Evolutionary conservation across 2,797 vertebrate genomes (phyloP), one percentile per base, ranked within the genome.

Genomic region (Parotocinclus haroldoi): DNA sequence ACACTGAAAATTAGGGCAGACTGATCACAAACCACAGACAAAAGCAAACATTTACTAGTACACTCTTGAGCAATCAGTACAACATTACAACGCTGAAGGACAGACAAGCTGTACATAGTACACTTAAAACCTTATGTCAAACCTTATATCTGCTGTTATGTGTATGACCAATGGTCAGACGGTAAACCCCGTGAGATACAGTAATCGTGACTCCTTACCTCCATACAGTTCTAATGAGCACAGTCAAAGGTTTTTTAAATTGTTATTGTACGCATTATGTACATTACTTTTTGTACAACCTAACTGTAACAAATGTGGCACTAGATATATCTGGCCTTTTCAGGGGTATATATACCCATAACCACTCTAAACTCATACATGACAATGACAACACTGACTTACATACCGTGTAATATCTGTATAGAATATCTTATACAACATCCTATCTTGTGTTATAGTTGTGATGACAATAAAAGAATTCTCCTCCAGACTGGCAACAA

Each of bases 121-220:
- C 68, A 27, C 27, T 27, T 27, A 27, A 27, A 27, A 27, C 19
- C 36, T 65, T 58, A 73, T 62, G n/a, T n/a, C n/a, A n/a, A n/a
- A n/a, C n/a, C n/a, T n/a, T n/a, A 27, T 27, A 27, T 27, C 63
- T 63, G 61, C 55, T 74, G 36, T 45, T 10, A 61, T 68, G 51
- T 65, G 68, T 71, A 70, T 68, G 46, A 61, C 57, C 73, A n/a
- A n/a, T n/a, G n/a, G 68, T 54, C 68, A 44, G 58, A 62, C 54
- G 69, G 56, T 57, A 61, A 72, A 59, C 45, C 17, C 14, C 14
- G 45, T 14, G 45, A 60, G n/a, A 58, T 14, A 58, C 45, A 50
- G 45, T 51, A 53, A 52, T 62, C 49, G 17, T 37, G 18, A 38
- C 50, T 69, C 52, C 5, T 27, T 27, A 27, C 5, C 27, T 64